Base-by-base conservation (phyloP, 2,797 vertebrate species). In the Centroberyx gerrardi region DNA sequence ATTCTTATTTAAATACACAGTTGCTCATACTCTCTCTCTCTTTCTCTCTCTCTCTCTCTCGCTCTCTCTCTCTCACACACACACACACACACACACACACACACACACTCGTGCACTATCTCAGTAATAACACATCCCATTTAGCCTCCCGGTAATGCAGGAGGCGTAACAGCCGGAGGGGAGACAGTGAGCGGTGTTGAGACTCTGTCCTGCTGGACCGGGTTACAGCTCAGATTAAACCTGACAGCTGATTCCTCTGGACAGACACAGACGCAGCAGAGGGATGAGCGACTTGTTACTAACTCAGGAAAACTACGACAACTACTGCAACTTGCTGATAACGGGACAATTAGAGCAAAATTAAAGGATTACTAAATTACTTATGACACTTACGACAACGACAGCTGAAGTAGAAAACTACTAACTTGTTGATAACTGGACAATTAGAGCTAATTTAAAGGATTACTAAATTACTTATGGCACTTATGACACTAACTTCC, bases 181-280 rank as follows among this genome's bases (percentile, higher is more conserved):
- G 31, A 5, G 72, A 53, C 31, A 22, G 22, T 22, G 22, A 74
- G 60, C 59, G 8, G 58, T 52, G 62, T 62, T 63, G 55, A 80
- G 17, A 78, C 58, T 6, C 10, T 51, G 63, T 67, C 66, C 76
- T 81, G 44, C 51, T 72, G 71, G 59, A 75, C 44, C 31, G 33
- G 58, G 17, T 48, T 73, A 53, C 18, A 65, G 68, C 70, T 80
- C 71, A 55, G 38, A 80, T 80, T 81, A 78, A 74, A 71, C 14
- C 62, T 72, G 55, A 46, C 46, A 0, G 31, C 53, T 54, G 60
- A 86, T 76, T 84, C 65, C 8, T 71, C 29, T 36, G 40, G 85
- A 79, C 74, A 75, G 3, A 63, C 33, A 4, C 33, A 33, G 7
- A 33, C 33, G 33, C 7, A 33, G 33, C 7, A 33, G 33, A 33